These are phyloP conservation scores for Dasyprocta punctata DNA, from an alignment of 2,113 vertebrate genomes.

Conservation along the genomic window DNA sequence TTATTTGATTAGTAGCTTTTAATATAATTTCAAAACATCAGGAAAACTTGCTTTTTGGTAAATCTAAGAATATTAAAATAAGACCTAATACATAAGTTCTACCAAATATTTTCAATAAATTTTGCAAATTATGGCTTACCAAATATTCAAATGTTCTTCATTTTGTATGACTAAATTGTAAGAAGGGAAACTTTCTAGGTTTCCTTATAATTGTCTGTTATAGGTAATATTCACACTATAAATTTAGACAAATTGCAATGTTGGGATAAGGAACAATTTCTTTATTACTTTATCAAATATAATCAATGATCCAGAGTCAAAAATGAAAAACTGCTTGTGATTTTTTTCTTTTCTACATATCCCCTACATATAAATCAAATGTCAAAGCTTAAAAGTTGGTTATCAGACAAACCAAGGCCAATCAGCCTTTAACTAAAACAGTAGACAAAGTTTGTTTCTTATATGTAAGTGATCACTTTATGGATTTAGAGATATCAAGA, in stretches of 20 bases:
- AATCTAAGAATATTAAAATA: background rate
- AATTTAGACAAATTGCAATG: background rate
- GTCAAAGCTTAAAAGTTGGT: background rate
- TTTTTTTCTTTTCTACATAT: background rate
- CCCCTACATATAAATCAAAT: background rate
- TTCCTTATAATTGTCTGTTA: background rate
- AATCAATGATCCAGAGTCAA: background rate
- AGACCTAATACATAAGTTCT: background rate
- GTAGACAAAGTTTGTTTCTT: background rate
- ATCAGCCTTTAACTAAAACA: background rate
- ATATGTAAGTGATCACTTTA: background rate
- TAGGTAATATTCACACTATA: background rate
- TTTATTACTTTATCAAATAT: background rate
- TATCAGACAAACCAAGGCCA: background rate
- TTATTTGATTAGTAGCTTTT: conserved; percentile 66
- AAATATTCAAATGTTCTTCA: conserved; percentile 13
- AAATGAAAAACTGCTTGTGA: background rate
- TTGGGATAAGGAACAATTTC: background rate
- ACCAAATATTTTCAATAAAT: background rate
- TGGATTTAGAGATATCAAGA: background rate
- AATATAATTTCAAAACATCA: conserved; percentile 53
- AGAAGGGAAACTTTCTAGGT: background rate
- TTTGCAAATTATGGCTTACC: background rate
- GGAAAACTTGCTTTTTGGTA: conserved; percentile 45
- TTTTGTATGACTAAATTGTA: background rate